Evolutionary conservation across 2,113 vertebrate genomes (phyloP), one percentile per base, ranked within the genome.

Genomic region (Bos indicus): DNA sequence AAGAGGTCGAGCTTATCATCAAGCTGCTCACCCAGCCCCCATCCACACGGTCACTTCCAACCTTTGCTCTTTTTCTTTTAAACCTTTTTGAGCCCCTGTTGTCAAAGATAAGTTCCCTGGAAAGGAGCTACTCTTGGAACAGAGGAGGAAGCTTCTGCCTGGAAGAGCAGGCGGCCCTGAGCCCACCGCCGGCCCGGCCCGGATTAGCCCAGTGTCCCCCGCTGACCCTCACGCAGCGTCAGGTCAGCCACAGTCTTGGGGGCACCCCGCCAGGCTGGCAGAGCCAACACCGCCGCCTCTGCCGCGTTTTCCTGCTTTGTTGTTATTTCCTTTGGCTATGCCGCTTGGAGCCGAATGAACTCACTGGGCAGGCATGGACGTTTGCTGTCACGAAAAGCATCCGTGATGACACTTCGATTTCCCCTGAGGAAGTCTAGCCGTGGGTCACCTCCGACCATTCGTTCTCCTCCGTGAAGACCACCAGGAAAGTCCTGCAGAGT

Each of bases 271-370:
- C n/a, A 40, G 23, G n/a, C 26, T 16, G n/a, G 23, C 14, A 17
- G 14, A 59, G 83, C 56, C 9, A 8, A 13, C 12, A 1, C 11
- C 3, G 0, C 85, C 14, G 30, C 7, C 1, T 51, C 43, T 25
- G 59, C 60, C 0, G 2, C 5, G 2, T n/a, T 15, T 64, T n/a
- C 19, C 43, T 6, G 19, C 46, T 26, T 62, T n/a, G 60, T 30
- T 60, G 83, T 62, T 87, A 48, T 48, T 25, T 48, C 25, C 85
- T 88, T 51, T 64, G 85, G 46, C 43, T 25, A n/a, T 88, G 30
- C 19, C 19, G 9, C 43, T 8, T 59, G 59, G 59, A 14, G 13
- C 85, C 3, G 19, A 13, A 14, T 15, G 30, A 25, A 25, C 85
- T 8, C 12, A 25, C 30, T 4, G 4, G 60, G 19, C 43, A 5